Evolutionary conservation across 2,797 vertebrate species (phyloP).

Genomic region (Sebastes alutus): DNA sequence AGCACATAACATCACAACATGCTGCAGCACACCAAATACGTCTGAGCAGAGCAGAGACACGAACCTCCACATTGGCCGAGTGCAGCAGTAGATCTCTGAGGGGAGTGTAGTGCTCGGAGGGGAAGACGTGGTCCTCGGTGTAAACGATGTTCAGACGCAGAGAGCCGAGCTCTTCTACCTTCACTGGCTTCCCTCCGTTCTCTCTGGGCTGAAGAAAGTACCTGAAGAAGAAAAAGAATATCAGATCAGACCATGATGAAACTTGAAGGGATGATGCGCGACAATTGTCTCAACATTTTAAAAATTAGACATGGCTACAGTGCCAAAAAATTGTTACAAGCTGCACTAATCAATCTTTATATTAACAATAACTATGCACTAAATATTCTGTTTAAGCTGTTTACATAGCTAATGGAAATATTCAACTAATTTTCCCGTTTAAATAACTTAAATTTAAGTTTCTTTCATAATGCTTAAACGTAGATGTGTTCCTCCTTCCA

Average conservation of each 20-base stretch:
- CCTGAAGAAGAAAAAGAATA: constrained; percentile 75
- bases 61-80: constrained; percentile 91
- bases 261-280: background rate
- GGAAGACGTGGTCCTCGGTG: constrained; percentile 98
- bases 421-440: no score
- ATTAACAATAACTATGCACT: no score
- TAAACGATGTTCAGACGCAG: constrained; percentile 97
- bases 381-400: no score
- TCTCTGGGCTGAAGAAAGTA: constrained; percentile 97
- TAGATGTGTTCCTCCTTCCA: no score
- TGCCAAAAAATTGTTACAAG: no score
- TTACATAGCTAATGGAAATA: no score
- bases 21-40: background rate
- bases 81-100: constrained; percentile 92
- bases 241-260: background rate
- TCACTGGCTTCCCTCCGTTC: constrained; percentile 92
- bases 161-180: constrained; percentile 95
- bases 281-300: background rate
- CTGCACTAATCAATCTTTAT: no score
- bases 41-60: background rate
- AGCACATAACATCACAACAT: background rate
- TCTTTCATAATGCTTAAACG: no score
- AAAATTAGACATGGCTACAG: no score
- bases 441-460: no score
- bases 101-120: constrained; percentile 91